Base-by-base conservation (phyloP, 64 coral and sea anemone genomes). In the Catalaphyllia jardinei region DNA sequence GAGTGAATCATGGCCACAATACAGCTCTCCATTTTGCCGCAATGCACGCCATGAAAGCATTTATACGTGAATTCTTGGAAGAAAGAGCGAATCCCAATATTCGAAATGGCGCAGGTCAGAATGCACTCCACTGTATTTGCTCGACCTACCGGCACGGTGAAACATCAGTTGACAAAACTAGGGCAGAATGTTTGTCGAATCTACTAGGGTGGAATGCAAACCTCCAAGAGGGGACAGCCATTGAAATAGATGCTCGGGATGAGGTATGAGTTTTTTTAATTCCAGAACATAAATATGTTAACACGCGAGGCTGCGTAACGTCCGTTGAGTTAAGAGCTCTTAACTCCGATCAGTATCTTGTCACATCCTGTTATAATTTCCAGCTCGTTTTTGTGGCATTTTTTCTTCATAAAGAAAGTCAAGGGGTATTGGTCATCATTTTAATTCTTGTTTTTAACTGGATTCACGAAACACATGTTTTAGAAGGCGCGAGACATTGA, bases 21-120 rank as follows among this genome's bases (percentile, higher is more conserved):
- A 95, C 91, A 4, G 86, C 93, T 8, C 71, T 99, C 1, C 97
- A 99, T 88, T 99, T 93, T 75, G 97, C 80, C 63, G 87, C 87
- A 22, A 64, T 85, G 29, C 90, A 95, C 62, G 97, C 83, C 16
- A 95, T 99, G 94, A 99, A 95, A 33, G 91, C 91, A 29, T 91
- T 99, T 63, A 71, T 99, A 50, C 87, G 91, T 8, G 94, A 95
- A 76, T 93, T 99, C 33, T 71, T 93, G 18, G 89, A 92, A 19
- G 97, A 99, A 87, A 81, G 73, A 90, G 97, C 94, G 29, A 91
- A 95, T 67, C 91, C 91, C 0, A 92, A 86, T 14, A 80, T 73
- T 14, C 79, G 73, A 60, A 99, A 99, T 28, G 69, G 25, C 19
- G 73, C 79, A 29, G 89, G 82, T 3, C 94, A 95, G 31, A 99